A percentile compares a stretch with the other conserved stretches of the same genome.
Conservation (phyloP, 2,888 invertebrate genomes). For the Aleiodes alternator region DNA sequence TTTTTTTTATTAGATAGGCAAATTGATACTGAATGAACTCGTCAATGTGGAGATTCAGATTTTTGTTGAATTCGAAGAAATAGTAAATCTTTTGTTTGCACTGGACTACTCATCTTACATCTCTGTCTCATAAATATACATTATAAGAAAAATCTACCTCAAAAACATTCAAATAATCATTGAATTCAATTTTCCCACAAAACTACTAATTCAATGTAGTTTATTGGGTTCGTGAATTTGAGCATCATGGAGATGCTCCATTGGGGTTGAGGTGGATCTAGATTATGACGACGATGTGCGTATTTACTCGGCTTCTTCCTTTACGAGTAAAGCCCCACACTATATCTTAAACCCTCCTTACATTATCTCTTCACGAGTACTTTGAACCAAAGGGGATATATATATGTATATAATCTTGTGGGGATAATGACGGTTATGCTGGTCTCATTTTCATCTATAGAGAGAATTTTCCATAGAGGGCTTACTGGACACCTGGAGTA, state of each 20-base stretch:
- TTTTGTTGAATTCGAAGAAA: no score
- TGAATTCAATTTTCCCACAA: neutral
- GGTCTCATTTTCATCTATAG: conserved; percentile 27
- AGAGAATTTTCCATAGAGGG: conserved; percentile 34
- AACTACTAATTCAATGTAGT: neutral
- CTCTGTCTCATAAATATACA: no score
- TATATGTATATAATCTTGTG: neutral
- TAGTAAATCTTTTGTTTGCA: no score
- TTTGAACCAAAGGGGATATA: conserved; percentile 14
- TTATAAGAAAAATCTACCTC: no score
- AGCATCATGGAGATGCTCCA: conserved; percentile 8
- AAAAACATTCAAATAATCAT: neutral
- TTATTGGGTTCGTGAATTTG: neutral
- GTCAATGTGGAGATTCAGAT: no score
- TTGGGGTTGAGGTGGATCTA: neutral
- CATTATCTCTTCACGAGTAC: conserved; percentile 7
- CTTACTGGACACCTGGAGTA: conserved; percentile 23
- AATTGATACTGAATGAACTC: neutral
- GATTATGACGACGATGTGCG: conserved; percentile 15
- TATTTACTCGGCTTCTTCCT: conserved; percentile 20
- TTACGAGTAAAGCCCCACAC: conserved; percentile 23
- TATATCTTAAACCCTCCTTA: conserved; percentile 9
- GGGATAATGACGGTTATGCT: conserved; percentile 48
- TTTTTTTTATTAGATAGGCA: neutral
- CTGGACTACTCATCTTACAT: no score